These are phyloP conservation scores for Coranthus polyacanthus DNA, from an alignment of 2,797 vertebrate genomes.

Conservation along the genomic window DNA sequence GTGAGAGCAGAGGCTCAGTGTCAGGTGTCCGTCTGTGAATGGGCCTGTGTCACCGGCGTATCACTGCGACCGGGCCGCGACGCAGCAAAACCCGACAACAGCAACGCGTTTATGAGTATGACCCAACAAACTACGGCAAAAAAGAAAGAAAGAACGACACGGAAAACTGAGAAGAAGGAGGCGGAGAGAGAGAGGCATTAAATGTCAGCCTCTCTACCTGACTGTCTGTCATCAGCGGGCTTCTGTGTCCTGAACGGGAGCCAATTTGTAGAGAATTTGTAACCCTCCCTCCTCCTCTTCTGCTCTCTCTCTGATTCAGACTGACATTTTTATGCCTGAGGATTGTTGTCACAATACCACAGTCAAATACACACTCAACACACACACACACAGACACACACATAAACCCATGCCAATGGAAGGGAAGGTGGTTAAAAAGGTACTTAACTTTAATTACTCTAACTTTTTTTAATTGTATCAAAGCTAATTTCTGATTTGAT, in stretches of 20 bases:
- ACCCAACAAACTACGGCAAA: constrained; percentile 1
- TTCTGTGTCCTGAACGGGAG: constrained; percentile 63
- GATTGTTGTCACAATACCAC: constrained; percentile 51
- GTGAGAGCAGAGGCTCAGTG: constrained; percentile 76
- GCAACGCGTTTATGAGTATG: constrained; percentile 29
- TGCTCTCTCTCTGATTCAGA: constrained; percentile 43
- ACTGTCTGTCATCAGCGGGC: constrained; percentile 53
- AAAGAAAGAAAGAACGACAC: constrained; percentile 3
- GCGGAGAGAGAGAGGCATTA: constrained; percentile 19
- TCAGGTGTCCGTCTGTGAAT: constrained; percentile 79
- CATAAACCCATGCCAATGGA: constrained; percentile 5
- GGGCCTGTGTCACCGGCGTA: constrained; percentile 70
- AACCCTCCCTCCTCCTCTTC: constrained; percentile 44
- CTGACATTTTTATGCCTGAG: constrained; percentile 60
- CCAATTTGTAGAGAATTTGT: constrained; percentile 77
- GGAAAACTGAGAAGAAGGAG: not conserved
- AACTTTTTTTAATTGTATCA: too few species aligned
- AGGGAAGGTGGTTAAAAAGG: not conserved
- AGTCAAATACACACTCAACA: constrained; percentile 23
- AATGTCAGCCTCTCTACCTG: constrained; percentile 18
- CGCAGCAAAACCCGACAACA: constrained; percentile 3
- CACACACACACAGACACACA: constrained; percentile 16
- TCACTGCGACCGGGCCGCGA: constrained; percentile 23
- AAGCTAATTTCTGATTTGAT: too few species aligned
- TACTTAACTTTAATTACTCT: too few species aligned